Evolutionary conservation across 2,888 invertebrate genomes (phyloP).

Genomic region (Phortica magna): DNA sequence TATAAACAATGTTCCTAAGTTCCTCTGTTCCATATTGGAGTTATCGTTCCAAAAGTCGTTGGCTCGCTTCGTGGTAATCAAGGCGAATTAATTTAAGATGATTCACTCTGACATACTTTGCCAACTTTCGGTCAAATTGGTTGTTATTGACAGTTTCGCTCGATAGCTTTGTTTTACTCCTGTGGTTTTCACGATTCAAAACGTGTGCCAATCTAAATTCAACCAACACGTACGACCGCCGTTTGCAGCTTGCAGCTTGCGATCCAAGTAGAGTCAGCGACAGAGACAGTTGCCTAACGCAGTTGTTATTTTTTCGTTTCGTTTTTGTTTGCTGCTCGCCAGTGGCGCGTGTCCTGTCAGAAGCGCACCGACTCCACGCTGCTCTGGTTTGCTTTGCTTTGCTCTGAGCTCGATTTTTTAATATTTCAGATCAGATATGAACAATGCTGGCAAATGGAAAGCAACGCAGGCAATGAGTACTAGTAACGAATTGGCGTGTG

Average conservation of each 20-base stretch:
- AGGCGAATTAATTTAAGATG: too few relatives aligned
- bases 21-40: too few relatives aligned
- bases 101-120: too few relatives aligned
- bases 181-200: not conserved
- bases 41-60: too few relatives aligned
- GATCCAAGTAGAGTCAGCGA: not conserved
- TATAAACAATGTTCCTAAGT: too few relatives aligned
- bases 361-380: not conserved
- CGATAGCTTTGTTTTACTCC: not conserved
- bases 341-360: not conserved
- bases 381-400: too few relatives aligned
- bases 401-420: not conserved
- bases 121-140: too few relatives aligned
- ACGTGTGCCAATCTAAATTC: not conserved
- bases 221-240: not conserved
- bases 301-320: not conserved
- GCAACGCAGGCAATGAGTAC: not conserved
- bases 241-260: not conserved
- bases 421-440: not conserved
- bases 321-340: not conserved
- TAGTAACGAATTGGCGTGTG: constrained; percentile 11
- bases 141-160: not conserved
- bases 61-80: too few relatives aligned
- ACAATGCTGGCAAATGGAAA: too few relatives aligned
- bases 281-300: not conserved